Percentiles rank a stretch among this genome's conserved stretches.
Conservation (phyloP, 2,797 vertebrate genomes). For the Melanotaenia trifasciata region DNA sequence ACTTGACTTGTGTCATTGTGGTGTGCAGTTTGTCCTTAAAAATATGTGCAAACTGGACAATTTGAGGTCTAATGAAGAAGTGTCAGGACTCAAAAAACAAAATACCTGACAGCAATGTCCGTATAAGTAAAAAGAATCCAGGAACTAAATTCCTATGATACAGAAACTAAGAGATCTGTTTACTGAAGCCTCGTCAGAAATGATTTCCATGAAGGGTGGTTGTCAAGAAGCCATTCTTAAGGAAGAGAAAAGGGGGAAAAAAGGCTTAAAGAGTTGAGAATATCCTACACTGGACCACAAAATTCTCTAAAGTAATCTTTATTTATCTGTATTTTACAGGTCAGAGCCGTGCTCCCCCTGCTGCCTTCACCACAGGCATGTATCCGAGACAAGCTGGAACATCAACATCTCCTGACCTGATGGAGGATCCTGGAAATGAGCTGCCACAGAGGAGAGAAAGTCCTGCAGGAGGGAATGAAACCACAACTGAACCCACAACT, state of each 20-base stretch:
- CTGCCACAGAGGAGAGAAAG: constrained; percentile 19
- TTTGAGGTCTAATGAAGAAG: background rate
- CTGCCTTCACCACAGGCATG: constrained; percentile 16
- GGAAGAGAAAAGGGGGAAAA: too few species aligned
- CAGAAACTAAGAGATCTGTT: background rate
- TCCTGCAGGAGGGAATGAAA: constrained; percentile 29
- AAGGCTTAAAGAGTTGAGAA: background rate
- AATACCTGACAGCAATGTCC: background rate
- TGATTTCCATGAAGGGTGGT: too few species aligned
- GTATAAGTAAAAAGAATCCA: background rate
- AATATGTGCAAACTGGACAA: background rate
- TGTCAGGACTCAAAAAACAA: background rate
- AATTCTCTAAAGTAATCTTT: background rate
- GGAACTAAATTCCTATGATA: background rate
- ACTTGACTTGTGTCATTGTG: background rate
- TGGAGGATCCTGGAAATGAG: constrained; percentile 31
- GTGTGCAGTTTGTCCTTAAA: background rate
- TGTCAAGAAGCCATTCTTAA: too few species aligned
- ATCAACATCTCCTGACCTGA: constrained; percentile 32
- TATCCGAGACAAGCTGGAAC: constrained; percentile 26
- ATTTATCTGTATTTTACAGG: constrained; percentile 47
- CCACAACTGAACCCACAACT: constrained; percentile 17
- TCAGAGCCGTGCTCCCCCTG: constrained; percentile 45
- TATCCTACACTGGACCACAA: background rate
- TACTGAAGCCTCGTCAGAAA: too few species aligned